Evolutionary conservation across 2,113 vertebrate species (phyloP), one percentile per base, ranked within the genome.

Genomic region (Anguilla rostrata): DNA sequence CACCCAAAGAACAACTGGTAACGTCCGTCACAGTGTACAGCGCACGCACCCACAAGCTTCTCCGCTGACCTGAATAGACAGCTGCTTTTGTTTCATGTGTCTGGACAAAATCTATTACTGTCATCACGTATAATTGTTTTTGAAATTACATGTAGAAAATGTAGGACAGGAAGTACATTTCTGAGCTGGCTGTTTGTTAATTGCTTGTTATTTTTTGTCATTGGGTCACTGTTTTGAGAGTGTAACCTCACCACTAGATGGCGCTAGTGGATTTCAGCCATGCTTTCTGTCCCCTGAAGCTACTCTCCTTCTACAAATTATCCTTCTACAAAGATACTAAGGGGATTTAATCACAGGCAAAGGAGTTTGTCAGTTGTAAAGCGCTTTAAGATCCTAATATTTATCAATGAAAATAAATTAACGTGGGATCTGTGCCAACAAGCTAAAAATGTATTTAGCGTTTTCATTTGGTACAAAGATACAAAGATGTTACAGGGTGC

Each of bases 1-100:
- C 98, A 99, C 90, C 98, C 98, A 79, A 96, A 97, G 89, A 97
- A 98, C 94, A 98, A 94, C 94, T 98, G 96, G 98, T 98, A 88
- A 96, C 20, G 96, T 93, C n/a, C 29, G 18, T 80, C 78, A 71
- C 20, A n/a, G 63, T n/a, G 22, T 5, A 26, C 63, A 1, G 3
- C 26, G 22, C 20, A n/a, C n/a, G n/a, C 71, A 75, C n/a, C 18
- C 39, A 81, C 14, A 26, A 46, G 39, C 78, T 18, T 1, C 78
- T 34, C 49, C 49, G 12, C 49, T 53, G 12, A 53, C 49, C 49
- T 11, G 49, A 53, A 53, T 53, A 2, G 49, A 11, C 49, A 53
- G 12, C 7, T 53, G 49, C 49, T 53, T 53, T 53, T 53, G 49
- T 53, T 53, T 0, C 7, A 53, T 53, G 4, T 12, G 49, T 53